Percentiles rank a stretch among this genome's conserved stretches.
phyloP scores from a whole-genome alignment of 2,797 vertebrate species.

The Apogon hyalosoma region DNA sequence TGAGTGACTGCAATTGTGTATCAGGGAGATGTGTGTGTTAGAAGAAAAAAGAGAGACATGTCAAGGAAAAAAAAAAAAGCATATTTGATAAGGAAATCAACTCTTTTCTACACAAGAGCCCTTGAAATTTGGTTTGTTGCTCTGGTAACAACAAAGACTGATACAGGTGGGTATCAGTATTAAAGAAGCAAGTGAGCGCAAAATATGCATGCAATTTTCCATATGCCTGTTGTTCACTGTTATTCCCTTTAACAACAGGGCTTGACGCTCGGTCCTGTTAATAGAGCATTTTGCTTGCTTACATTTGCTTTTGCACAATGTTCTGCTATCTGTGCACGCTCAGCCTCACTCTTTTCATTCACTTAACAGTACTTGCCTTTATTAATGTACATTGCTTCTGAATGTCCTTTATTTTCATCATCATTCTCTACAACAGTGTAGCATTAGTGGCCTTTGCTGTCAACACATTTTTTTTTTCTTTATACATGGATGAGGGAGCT shows the following conservation, averaged over 20 bases:
- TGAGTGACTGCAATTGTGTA: constrained; percentile 66
- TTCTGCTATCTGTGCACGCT: constrained; percentile 7
- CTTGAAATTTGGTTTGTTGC: constrained; percentile 79
- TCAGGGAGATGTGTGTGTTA: constrained; percentile 23
- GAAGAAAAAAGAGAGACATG: constrained; percentile 17
- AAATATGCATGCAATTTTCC: constrained; percentile 6
- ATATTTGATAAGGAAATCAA: constrained; percentile 57
- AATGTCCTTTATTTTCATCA: constrained; percentile 41
- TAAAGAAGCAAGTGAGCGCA: not conserved
- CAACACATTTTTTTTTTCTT: constrained; percentile 50
- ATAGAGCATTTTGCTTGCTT: not conserved
- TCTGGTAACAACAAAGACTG: constrained; percentile 76
- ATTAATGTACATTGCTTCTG: constrained; percentile 28
- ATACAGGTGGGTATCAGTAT: constrained; percentile 48
- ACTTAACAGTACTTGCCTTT: constrained; percentile 29
- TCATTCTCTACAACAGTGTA: constrained; percentile 18
- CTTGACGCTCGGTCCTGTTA: constrained; percentile 30
- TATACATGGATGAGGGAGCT: constrained; percentile 15
- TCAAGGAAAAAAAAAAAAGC: constrained; percentile 11
- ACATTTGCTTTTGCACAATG: constrained; percentile 25
- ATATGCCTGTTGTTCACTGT: not conserved
- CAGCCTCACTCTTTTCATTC: constrained; percentile 29
- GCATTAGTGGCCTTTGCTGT: constrained; percentile 64
- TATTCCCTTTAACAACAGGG: constrained; percentile 36
- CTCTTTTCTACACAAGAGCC: constrained; percentile 55